phyloP scores from a whole-genome alignment of 64 coral and sea anemone genomes.

The Pocillopora damicornis region DNA sequence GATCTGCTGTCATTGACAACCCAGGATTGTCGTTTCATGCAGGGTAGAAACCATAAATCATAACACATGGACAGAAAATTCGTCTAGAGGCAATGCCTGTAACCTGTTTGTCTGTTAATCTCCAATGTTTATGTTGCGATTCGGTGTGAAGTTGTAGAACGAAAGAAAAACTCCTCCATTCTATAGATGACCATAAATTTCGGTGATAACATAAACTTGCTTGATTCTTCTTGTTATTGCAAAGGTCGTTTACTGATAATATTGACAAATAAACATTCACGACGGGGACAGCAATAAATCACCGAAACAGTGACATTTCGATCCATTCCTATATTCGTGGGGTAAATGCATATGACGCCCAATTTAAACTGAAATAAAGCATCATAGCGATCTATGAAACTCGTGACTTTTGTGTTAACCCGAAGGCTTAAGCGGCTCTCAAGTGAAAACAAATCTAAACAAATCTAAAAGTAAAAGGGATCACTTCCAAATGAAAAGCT shows the following conservation, averaged over 20 bases:
- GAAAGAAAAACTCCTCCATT: no score
- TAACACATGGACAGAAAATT: neutral
- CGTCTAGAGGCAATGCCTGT: neutral
- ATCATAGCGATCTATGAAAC: no score
- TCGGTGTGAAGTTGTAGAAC: no score
- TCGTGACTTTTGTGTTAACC: no score
- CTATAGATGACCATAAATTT: neutral
- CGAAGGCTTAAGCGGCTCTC: no score
- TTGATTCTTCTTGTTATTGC: no score
- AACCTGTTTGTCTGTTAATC: neutral
- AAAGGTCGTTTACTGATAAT: neutral
- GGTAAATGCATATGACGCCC: no score
- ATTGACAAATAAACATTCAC: neutral
- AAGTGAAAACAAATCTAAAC: no score
- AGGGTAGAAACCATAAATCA: slow-evolving; percentile 30
- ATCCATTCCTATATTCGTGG: neutral
- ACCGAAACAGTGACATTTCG: neutral
- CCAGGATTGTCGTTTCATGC: neutral
- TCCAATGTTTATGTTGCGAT: no score
- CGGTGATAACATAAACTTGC: neutral
- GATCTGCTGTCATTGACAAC: neutral
- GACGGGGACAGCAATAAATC: neutral
- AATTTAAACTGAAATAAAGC: no score
- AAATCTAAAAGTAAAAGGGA: no score
- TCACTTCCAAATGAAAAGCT: no score